phyloP scores from a whole-genome alignment of 2,888 invertebrate genomes.

The Papilio gigon region DNA sequence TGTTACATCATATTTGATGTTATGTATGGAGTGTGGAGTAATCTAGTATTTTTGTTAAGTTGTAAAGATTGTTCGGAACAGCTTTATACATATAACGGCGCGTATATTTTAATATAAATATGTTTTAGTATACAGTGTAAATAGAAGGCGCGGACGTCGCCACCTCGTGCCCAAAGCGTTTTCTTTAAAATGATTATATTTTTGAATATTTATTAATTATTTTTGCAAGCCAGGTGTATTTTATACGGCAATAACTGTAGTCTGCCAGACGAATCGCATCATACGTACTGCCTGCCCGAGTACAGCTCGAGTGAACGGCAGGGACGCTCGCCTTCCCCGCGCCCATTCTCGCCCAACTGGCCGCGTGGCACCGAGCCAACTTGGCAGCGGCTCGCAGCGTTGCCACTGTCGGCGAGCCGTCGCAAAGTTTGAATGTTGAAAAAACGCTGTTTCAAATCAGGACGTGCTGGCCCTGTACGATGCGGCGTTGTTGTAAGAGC shows the following conservation, averaged over 20 bases:
- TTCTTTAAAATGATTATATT: constrained; percentile 24
- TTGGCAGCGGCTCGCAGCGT: too few species aligned
- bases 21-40: background rate
- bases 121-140: constrained; percentile 6
- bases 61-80: background rate
- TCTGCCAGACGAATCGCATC: constrained; percentile 59
- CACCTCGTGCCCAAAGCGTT: background rate
- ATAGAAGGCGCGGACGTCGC: background rate
- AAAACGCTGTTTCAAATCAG: too few species aligned
- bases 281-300: constrained; percentile 42
- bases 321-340: too few species aligned
- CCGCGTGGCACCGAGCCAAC: too few species aligned
- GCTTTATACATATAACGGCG: constrained; percentile 14
- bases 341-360: too few species aligned
- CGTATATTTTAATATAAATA: constrained; percentile 34
- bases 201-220: constrained; percentile 30
- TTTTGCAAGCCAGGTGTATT: constrained; percentile 34
- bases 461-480: too few species aligned
- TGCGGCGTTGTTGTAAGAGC: too few species aligned
- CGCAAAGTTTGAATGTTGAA: too few species aligned
- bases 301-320: too few species aligned
- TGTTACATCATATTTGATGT: background rate
- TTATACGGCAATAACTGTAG: constrained; percentile 40
- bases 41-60: background rate
- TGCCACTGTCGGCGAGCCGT: too few species aligned